Percentiles rank a stretch among this genome's conserved stretches.
Conservation (phyloP, 92 coral and sea anemone genomes). For the Nematostella vectensis region DNA sequence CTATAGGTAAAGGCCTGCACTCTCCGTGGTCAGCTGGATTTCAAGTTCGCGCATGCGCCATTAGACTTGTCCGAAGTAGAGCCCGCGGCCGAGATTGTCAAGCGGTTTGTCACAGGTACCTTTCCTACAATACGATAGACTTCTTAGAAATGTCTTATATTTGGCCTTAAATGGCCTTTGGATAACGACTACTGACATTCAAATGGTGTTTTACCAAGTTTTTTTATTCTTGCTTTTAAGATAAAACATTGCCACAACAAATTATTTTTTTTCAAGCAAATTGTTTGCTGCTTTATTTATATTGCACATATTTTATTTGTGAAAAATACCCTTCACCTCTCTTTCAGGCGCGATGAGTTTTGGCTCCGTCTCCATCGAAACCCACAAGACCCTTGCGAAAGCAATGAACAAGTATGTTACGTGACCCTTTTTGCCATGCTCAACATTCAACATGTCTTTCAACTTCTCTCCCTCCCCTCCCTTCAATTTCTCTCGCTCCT, state of each 20-base stretch:
- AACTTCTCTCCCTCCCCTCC: no score
- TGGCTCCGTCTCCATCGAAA: constrained; percentile 95
- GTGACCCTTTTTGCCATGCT: background rate
- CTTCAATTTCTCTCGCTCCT: no score
- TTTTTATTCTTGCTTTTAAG: no score
- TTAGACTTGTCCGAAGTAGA: constrained; percentile 90
- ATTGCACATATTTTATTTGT: no score
- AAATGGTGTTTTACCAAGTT: no score
- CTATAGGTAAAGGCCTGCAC: constrained; percentile 96
- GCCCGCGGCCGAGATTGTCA: constrained; percentile 88
- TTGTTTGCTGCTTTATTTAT: no score
- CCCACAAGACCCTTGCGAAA: constrained; percentile 78
- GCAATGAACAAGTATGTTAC: constrained; percentile 91
- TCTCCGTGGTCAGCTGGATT: constrained; percentile 82
- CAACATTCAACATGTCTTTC: no score
- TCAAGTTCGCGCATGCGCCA: constrained; percentile 61
- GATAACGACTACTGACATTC: no score
- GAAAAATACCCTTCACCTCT: no score
- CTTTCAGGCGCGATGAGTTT: constrained; percentile 94
- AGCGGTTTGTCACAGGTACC: constrained; percentile 80
- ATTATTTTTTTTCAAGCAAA: no score
- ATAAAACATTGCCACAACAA: no score
- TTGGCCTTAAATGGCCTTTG: background rate
- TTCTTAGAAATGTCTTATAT: background rate
- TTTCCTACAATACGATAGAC: background rate